Base-by-base conservation (phyloP, 2,888 invertebrate species). In the Philonicus albiceps region DNA sequence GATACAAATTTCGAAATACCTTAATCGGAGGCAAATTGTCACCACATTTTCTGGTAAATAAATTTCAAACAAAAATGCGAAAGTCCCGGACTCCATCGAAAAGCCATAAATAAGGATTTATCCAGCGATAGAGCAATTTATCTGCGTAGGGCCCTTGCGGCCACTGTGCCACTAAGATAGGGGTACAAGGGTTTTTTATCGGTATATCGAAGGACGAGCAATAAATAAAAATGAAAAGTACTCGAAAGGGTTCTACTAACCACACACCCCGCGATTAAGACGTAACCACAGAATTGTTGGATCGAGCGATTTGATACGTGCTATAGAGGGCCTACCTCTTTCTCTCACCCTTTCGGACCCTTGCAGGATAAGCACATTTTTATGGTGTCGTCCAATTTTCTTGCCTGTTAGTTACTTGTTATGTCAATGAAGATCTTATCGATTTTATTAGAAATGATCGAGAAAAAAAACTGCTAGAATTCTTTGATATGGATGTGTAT, bases 11-110 rank as follows among this genome's bases (percentile, higher is more conserved):
- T n/a, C 27, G 49, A 43, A 73, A 30, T 75, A 74, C 43, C 74
- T 74, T 27, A 43, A 85, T 30, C 31, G 74, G 27, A 74, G 49
- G 75, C 75, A 85, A 85, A 85, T 85, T 75, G 73, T 85, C 85
- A 85, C 85, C 74, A 85, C 74, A 85, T 85, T 85, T 85, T 85
- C 85, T 85, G 73, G 85, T 85, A 53, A 49, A 85, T 85, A 85
- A 85, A 85, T 85, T 85, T 75, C 75, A 75, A 85, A 85, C 85
- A 75, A 85, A 64, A 64, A 85, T 43, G 49, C 43, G 74, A 75
- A 83, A 64, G 34, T 53, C 73, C 74, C 7, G 19, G 49, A 43
- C 75, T 85, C 53, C 40, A 85, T 85, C 75, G 85, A 75, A 85
- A 75, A 37, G 5, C 53, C 85, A 85, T 85, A 85, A 85, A 85